Evolutionary conservation across 2,888 invertebrate species (phyloP), one percentile per base, ranked within the genome.

Genomic region (Amphipyra tragopoginis): DNA sequence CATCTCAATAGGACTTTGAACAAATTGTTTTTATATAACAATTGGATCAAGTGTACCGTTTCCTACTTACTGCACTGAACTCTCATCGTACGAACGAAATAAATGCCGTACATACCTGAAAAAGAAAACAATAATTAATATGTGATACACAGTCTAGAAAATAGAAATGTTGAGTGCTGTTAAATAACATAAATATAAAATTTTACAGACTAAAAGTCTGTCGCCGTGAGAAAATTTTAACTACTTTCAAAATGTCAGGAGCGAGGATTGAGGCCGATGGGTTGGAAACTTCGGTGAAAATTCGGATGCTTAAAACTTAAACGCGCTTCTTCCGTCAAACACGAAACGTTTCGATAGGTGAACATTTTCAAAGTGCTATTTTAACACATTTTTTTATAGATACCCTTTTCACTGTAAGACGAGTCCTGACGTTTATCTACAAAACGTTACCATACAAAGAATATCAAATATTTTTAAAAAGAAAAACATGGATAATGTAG

Each of bases 271-370:
- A 61, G 64, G 53, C 57, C 68, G 81, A 69, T 76, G 76, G 79
- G 72, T 67, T 63, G 76, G 73, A 79, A 87, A 85, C 76, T 86
- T 84, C 66, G 65, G 69, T 62, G 77, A 80, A 84, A 86, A 84
- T 86, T 84, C 76, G 79, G 81, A 77, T 82, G 73, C 60, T 66
- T 65, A 75, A 80, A 81, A 86, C 77, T 83, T 85, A 77, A 73
- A 61, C 43, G 50, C 42, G 49, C 34, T 79, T 74, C 74, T 72
- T 66, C 75, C 50, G 64, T 64, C 50, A 54, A 72, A 72, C 34
- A 60, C 29, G 47, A 67, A 67, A 57, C 45, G 54, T 68, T 67
- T 62, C 53, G 57, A 21, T 53, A 42, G 9, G 15, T 47, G 21
- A 58, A 40, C 42, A 44, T 36, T 53, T 34, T 47, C 53, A 1